Base-by-base conservation (phyloP, 1,140 invertebrate genomes). In the Drosophila leontia region DNA sequence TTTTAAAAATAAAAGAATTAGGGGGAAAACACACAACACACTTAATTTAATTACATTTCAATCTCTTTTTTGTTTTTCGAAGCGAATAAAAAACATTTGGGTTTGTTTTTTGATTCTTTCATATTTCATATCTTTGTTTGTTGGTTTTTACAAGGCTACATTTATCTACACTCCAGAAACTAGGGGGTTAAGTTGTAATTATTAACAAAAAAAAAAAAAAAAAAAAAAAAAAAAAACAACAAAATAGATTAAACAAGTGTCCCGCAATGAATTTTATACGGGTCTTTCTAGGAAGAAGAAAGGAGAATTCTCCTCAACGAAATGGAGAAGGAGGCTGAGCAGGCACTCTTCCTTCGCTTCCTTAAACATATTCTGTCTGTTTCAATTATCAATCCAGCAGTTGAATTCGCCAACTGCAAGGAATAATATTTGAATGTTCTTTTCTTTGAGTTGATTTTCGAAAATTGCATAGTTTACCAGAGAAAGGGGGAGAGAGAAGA, bases 391-490 rank as follows among this genome's bases (percentile, higher is more conserved):
- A 8, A 19, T 32, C 48, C 48, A 34, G 37, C 67, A 69, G 67
- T 69, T 69, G 37, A 67, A 12, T 32, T 44, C 32, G 42, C 62
- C 61, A 67, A 69, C 67, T 69, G 67, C 62, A 69, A 70, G 62
- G 48, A 68, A 70, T 41, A 70, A 68, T 39, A 55, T 39, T 53
- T 67, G 39, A 70, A 55, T 55, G 13, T 37, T 23, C 34, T n/a
- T 39, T 56, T 9, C 48, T 13, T 34, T 7, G 34, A 39, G 19
- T 9, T 6, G 13, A 11, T 26, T 26, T 23, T 35, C 11, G n/a
- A 51, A 13, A 55, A 55, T 39, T 11, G 15, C 13, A 56, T 56
- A 56, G 53, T 39, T 56, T 56, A 56, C 53, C 53, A 56, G 53
- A 35, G 48, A 34, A 2, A 26, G 48, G n/a, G 26, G 9, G 13